These are phyloP conservation scores for Carollia perspicillata DNA, from an alignment of 2,113 vertebrate species.

Conservation along the genomic window DNA sequence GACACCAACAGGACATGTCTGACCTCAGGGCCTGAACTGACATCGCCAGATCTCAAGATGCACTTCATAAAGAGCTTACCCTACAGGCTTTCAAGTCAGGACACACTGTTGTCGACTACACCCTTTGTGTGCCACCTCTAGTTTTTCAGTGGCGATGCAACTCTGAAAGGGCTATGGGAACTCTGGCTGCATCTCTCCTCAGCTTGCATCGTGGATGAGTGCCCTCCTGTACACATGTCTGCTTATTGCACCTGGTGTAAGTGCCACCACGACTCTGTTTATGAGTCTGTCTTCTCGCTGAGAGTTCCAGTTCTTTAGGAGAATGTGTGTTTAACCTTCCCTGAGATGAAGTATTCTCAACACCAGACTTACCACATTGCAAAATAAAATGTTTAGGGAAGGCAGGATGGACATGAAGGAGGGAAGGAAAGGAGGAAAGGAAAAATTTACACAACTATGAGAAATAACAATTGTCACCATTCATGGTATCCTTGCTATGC, in stretches of 20 bases:
- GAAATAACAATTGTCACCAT: not conserved
- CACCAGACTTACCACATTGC: not conserved
- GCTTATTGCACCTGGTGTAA: not conserved
- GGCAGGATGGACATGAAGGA: not conserved
- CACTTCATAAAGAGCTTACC: not conserved
- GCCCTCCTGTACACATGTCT: not conserved
- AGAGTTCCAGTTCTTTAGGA: not conserved
- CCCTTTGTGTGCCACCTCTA: accelerated
- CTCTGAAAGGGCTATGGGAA: not conserved
- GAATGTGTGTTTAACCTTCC: not conserved
- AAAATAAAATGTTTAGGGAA: slow-evolving; percentile 28
- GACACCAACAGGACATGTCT: not conserved
- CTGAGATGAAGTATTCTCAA: not conserved
- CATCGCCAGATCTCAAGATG: not conserved
- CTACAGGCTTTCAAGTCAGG: not conserved
- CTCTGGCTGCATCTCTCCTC: not conserved
- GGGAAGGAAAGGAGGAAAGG: not conserved
- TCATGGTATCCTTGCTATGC: not conserved
- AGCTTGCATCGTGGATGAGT: not conserved
- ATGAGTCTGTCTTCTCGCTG: not conserved
- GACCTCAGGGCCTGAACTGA: not conserved
- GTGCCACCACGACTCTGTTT: not conserved
- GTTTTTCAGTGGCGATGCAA: not conserved
- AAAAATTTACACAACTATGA: not conserved
- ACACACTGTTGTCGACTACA: not conserved